A percentile compares a stretch with the other conserved stretches of the same genome.
These are phyloP conservation scores for Portunus trituberculatus DNA, from an alignment of 1,140 invertebrate species.

Conservation along the genomic window DNA sequence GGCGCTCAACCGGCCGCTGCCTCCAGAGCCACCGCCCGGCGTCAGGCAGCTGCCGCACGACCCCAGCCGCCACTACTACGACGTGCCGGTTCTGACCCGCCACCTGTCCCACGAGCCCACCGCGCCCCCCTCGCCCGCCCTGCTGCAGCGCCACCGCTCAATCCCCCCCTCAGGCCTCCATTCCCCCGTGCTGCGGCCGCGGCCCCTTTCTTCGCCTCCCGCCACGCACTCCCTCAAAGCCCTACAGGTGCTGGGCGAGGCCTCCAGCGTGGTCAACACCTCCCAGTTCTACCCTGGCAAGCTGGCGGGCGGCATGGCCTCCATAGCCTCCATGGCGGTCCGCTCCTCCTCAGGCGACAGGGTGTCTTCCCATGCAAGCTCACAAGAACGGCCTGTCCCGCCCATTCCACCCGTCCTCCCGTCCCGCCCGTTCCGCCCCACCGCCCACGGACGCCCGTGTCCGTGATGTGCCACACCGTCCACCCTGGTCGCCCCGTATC, in stretches of 20 bases:
- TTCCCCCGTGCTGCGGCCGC: conserved; percentile 69
- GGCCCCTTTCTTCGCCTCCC: conserved; percentile 68
- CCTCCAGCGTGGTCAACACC: conserved; percentile 75
- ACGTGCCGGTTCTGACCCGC: conserved; percentile 49
- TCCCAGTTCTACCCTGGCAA: conserved; percentile 77
- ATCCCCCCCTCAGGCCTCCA: conserved; percentile 65
- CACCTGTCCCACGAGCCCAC: conserved; percentile 65
- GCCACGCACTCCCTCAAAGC: conserved; percentile 70
- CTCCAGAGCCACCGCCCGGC: background rate
- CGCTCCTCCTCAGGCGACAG: conserved; percentile 72
- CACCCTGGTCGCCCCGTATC: conserved; percentile 73
- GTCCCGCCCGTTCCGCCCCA: conserved; percentile 71
- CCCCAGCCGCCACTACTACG: conserved; percentile 55
- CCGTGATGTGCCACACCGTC: conserved; percentile 72
- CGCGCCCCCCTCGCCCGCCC: conserved; percentile 57
- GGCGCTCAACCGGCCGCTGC: background rate
- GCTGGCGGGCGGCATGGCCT: conserved; percentile 65
- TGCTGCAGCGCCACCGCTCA: conserved; percentile 70
- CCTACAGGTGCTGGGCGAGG: conserved; percentile 74
- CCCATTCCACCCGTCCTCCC: conserved; percentile 71
- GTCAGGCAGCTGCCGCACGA: background rate
- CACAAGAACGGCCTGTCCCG: conserved; percentile 73
- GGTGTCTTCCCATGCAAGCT: conserved; percentile 67
- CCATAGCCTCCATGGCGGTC: conserved; percentile 57
- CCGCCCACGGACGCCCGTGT: conserved; percentile 76